phyloP scores from a whole-genome alignment of 2,113 vertebrate species.

The Platichthys stellatus region DNA sequence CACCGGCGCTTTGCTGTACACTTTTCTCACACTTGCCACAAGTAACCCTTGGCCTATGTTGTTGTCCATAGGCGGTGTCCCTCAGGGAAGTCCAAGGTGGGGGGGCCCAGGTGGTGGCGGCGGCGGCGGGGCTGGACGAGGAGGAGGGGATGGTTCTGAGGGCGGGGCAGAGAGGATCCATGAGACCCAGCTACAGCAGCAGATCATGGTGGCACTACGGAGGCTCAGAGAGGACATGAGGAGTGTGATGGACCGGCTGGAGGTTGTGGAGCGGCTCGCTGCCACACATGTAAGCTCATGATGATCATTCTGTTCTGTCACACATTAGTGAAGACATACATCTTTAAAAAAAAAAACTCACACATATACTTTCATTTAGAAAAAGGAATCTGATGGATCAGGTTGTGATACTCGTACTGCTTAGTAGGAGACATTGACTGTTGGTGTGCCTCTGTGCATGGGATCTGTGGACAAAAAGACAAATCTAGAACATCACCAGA shows the following conservation, averaged over 20 bases:
- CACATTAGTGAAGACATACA: no score
- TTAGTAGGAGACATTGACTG: no score
- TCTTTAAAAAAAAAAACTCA: no score
- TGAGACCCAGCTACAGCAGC: slow-evolving; percentile 79
- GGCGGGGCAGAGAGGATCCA: slow-evolving; percentile 71
- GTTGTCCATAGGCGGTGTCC: slow-evolving; percentile 60
- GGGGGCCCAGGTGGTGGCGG: slow-evolving; percentile 32
- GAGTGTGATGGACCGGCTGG: slow-evolving; percentile 86
- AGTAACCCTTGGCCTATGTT: neutral
- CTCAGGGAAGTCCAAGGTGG: slow-evolving; percentile 34
- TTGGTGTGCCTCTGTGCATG: neutral
- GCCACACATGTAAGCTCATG: slow-evolving; percentile 78
- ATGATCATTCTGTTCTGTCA: neutral
- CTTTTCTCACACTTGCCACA: neutral
- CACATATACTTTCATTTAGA: no score
- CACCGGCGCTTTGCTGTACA: no score
- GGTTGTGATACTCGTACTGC: no score
- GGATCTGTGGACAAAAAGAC: neutral
- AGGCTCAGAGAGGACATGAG: slow-evolving; percentile 89
- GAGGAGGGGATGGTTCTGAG: slow-evolving; percentile 65
- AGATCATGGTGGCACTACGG: slow-evolving; percentile 83
- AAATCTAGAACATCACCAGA: neutral
- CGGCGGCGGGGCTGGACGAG: slow-evolving; percentile 34
- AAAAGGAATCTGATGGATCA: no score
- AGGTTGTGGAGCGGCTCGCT: slow-evolving; percentile 83